These are phyloP conservation scores for Anoncus sp. DNA, from an alignment of 2,888 invertebrate species.

Conservation along the genomic window DNA sequence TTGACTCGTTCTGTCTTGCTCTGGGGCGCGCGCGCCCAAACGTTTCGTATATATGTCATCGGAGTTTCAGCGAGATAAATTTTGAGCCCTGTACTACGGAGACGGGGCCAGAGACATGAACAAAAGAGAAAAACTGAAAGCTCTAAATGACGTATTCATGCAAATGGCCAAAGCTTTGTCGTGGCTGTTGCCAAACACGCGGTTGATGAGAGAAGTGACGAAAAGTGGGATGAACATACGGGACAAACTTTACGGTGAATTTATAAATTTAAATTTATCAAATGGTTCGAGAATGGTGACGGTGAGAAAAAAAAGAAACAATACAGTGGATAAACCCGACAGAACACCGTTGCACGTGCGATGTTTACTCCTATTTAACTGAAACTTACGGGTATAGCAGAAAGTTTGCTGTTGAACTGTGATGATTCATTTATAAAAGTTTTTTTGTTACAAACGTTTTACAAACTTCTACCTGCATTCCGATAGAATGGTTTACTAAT, in stretches of 20 bases:
- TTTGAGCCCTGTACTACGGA: constrained; percentile 18
- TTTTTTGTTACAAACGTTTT: too few relatives aligned
- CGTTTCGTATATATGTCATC: constrained; percentile 28
- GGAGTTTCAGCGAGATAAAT: constrained; percentile 4
- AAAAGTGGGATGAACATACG: background rate
- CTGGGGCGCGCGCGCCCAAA: constrained; percentile 12
- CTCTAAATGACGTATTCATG: constrained; percentile 45
- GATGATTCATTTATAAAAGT: too few relatives aligned
- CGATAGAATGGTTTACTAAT: too few relatives aligned
- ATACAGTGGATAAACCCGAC: background rate
- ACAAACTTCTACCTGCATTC: too few relatives aligned
- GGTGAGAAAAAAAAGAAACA: background rate
- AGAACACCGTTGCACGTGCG: too few relatives aligned
- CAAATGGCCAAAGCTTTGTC: constrained; percentile 32
- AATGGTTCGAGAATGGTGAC: too few relatives aligned
- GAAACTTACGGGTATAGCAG: too few relatives aligned
- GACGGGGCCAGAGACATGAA: background rate
- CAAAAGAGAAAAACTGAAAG: constrained; percentile 24
- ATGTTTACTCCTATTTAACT: too few relatives aligned
- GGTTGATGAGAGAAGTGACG: constrained; percentile 8
- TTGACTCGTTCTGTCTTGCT: constrained; percentile 20
- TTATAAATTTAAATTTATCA: constrained; percentile 16
- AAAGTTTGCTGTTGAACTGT: too few relatives aligned
- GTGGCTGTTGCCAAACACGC: constrained; percentile 25
- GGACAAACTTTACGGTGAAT: constrained; percentile 26